These are phyloP conservation scores for Indri indri DNA, from an alignment of 2,113 vertebrate species.

Conservation along the genomic window DNA sequence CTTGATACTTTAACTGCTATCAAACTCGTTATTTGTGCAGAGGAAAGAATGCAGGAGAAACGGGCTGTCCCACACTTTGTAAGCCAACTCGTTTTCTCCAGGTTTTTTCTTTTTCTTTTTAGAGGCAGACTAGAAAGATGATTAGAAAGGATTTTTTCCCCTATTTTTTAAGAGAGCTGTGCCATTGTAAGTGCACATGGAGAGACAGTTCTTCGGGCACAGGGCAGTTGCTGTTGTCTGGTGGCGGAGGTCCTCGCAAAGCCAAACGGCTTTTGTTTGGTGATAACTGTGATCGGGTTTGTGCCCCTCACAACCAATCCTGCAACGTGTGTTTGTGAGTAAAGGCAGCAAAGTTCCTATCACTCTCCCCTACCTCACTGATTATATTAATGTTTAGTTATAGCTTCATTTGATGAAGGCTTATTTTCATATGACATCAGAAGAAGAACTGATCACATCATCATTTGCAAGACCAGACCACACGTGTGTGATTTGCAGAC, in stretches of 20 bases:
- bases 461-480: neutral
- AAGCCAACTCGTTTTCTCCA: neutral
- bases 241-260: neutral
- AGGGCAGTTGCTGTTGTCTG: neutral
- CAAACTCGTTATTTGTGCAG: constrained; percentile 54
- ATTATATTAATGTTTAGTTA: constrained; percentile 2
- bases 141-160: neutral
- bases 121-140: neutral
- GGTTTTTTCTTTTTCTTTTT: neutral
- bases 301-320: neutral
- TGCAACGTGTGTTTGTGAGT: neutral
- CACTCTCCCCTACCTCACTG: neutral
- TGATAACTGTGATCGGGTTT: neutral
- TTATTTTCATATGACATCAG: constrained; percentile 5
- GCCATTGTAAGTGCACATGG: neutral
- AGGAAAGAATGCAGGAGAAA: neutral
- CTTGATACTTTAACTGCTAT: constrained; percentile 1
- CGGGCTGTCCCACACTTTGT: neutral
- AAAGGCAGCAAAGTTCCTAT: neutral
- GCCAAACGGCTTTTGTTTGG: neutral
- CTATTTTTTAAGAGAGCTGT: neutral
- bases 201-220: neutral
- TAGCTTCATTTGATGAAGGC: neutral
- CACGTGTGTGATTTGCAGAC: neutral
- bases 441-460: neutral